Conservation (phyloP, 2,797 vertebrate species). For the Circus cinereus region DNA sequence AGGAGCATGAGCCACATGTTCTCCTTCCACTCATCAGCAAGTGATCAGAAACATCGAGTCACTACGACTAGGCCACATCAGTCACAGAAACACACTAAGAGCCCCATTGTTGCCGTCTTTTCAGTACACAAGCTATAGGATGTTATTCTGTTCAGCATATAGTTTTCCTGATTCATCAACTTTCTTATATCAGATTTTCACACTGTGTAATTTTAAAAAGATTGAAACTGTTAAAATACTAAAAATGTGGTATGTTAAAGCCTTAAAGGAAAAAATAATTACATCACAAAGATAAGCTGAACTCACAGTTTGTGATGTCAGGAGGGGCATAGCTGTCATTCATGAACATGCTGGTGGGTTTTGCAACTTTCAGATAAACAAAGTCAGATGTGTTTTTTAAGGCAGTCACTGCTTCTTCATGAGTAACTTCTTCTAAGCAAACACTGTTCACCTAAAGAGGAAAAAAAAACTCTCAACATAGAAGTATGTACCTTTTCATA, state of each 20-base stretch:
- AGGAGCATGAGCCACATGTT: not conserved
- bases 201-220: not conserved
- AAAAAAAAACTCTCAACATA: not conserved
- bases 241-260: not conserved
- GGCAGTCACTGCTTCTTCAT: constrained; percentile 95
- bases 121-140: not conserved
- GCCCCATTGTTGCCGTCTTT: not conserved
- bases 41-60: not conserved
- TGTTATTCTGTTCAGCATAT: not conserved
- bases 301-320: constrained; percentile 93
- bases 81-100: not conserved
- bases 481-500: not conserved
- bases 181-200: not conserved
- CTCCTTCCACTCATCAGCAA: not conserved
- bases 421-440: constrained; percentile 91
- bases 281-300: not conserved
- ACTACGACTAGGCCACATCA: not conserved
- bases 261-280: not conserved
- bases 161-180: not conserved
- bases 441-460: constrained; percentile 86
- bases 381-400: constrained; percentile 96
- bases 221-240: not conserved
- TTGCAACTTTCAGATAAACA: constrained; percentile 94
- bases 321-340: constrained; percentile 92
- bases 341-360: constrained; percentile 92